A percentile compares a stretch with the other conserved stretches of the same genome.
These are phyloP conservation scores for Collichthys lucidus DNA, from an alignment of 2,113 vertebrate species.

Conservation along the genomic window DNA sequence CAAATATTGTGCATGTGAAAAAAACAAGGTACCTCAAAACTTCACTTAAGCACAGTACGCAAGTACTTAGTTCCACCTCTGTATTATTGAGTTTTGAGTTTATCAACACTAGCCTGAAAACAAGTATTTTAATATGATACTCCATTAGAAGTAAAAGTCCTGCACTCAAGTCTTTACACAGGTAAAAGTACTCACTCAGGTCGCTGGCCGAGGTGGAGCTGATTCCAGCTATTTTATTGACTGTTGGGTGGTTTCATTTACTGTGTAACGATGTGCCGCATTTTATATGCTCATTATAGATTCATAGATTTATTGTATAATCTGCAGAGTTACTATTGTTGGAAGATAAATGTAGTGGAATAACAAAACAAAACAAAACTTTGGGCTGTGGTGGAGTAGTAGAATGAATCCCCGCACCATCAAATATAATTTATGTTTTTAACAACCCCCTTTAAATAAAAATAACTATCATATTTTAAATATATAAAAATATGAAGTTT, in stretches of 20 bases:
- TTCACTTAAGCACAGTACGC: not conserved
- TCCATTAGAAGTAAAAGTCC: not conserved
- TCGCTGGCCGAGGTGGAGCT: not conserved
- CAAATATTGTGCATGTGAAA: not conserved
- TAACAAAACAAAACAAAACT: no score
- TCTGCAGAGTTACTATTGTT: not conserved
- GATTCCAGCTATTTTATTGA: not conserved
- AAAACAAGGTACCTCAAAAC: not conserved
- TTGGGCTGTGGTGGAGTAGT: not conserved
- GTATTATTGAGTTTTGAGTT: not conserved
- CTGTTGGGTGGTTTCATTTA: not conserved
- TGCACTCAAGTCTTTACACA: not conserved
- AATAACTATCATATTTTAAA: no score
- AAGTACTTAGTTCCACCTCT: not conserved
- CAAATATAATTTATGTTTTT: no score
- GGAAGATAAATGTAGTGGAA: not conserved
- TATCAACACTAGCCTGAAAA: not conserved
- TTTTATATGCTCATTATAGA: not conserved
- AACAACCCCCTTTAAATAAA: no score
- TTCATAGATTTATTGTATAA: not conserved
- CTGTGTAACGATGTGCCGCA: not conserved
- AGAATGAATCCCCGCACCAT: not conserved
- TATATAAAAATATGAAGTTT: no score
- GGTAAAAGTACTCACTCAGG: not conserved
- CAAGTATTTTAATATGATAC: not conserved